Evolutionary conservation across 2,888 invertebrate species (phyloP), one percentile per base, ranked within the genome.

Genomic region (Hetaerina titia): DNA sequence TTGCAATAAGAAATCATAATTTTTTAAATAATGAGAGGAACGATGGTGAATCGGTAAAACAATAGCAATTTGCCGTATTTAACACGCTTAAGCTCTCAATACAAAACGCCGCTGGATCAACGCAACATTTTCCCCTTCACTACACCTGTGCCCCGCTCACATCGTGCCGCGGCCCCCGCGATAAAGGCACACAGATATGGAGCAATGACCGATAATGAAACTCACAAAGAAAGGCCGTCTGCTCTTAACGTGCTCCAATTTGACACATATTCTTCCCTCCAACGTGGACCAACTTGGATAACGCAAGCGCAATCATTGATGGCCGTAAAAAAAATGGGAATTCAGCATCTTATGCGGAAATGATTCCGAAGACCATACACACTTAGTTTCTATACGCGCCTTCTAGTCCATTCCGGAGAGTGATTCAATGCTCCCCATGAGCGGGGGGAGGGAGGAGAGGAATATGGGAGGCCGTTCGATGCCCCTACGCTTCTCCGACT

Each of bases 201-300:
- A 89, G 89, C 89, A 89, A 89, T 57, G 89, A 89, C 89, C 89
- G 89, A 89, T 89, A 89, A 89, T 58, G 56, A 31, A 56, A 89
- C 89, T 81, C 81, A 81, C 81, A 15, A 25, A 81, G 25, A 31
- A 81, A 81, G 81, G 81, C 81, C 81, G 81, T 81, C 11, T 31
- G 81, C 25, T 13, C 11, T 25, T 25, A 25, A 31, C 81, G 13
- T 9, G 31, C 81, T n/a, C 81, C 81, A 15, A 81, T 81, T 81
- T 81, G 81, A 81, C 81, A 81, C 31, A 81, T 13, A 31, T 81
- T 31, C 4, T 31, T 25, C 81, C 15, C 81, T 13, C 25, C 69
- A 22, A 13, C 81, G 8, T 13, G 22, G 81, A 81, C 81, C 81
- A 31, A 81, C 45, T 45, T 81, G 11, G 81, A 81, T 9, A 22